Conservation (phyloP, 2,797 vertebrate species). For the Poeciliopsis gracilis region DNA sequence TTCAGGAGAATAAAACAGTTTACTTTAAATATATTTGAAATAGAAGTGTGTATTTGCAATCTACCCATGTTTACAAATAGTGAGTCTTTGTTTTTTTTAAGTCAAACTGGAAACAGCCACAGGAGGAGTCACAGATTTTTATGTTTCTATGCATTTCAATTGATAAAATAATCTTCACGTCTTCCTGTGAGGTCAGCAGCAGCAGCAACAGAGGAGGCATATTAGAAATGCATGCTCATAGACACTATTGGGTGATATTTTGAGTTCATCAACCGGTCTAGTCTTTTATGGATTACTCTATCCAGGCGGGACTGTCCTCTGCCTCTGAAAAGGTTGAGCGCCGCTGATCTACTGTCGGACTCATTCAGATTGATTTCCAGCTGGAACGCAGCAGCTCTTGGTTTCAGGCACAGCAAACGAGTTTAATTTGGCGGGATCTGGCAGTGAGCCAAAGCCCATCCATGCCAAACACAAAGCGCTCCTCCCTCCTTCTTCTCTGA, state of each 20-base stretch:
- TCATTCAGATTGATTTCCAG: slow-evolving; percentile 35
- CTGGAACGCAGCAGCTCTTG: slow-evolving; percentile 1
- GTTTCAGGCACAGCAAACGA: slow-evolving; percentile 10
- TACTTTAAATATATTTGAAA: not conserved
- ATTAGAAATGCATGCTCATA: slow-evolving; percentile 15
- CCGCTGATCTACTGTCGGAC: slow-evolving; percentile 16
- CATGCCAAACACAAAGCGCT: not conserved
- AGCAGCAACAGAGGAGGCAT: not conserved
- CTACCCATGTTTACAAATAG: not conserved
- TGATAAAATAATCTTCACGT: not conserved
- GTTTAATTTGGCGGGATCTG: slow-evolving; percentile 7
- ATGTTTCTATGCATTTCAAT: not conserved
- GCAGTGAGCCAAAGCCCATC: not conserved
- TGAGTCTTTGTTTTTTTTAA: too few relatives aligned
- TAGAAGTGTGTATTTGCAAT: not conserved
- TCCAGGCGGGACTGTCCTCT: slow-evolving; percentile 9
- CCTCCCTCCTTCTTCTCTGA: not conserved
- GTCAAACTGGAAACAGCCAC: not conserved
- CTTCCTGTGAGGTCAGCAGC: not conserved
- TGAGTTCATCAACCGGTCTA: not conserved
- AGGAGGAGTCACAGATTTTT: not conserved
- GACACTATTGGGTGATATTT: slow-evolving; percentile 33
- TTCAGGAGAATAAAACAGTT: not conserved
- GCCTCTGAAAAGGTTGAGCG: slow-evolving; percentile 36
- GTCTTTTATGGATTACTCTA: slow-evolving; percentile 21